Evolutionary conservation across 2,113 vertebrate genomes (phyloP).

Genomic region (Irena cyanogastra): DNA sequence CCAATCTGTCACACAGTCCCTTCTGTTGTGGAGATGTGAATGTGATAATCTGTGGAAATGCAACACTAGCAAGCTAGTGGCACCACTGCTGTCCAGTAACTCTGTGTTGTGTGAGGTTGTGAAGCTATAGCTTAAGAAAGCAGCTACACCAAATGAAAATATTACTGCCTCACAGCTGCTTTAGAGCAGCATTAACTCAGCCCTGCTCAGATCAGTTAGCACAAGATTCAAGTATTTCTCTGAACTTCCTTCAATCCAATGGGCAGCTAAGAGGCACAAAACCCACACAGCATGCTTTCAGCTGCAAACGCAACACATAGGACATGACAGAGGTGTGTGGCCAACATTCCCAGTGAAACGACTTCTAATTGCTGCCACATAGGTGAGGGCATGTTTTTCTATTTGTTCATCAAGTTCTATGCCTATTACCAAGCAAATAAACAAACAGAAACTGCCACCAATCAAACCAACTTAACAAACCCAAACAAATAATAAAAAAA

Average conservation of each 20-base stretch:
- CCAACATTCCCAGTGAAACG: neutral
- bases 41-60: neutral
- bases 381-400: neutral
- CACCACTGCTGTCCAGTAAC: neutral
- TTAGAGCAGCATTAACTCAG: neutral
- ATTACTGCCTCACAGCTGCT: neutral
- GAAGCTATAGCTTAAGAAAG: neutral
- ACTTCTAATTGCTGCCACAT: neutral
- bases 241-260: neutral
- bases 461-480: neutral
- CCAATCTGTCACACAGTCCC: neutral
- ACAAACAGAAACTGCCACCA: neutral
- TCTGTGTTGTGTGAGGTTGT: neutral
- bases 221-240: neutral
- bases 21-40: neutral
- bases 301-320: neutral
- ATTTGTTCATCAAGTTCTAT: neutral
- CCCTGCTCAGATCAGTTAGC: neutral
- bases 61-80: neutral
- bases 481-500: neutral
- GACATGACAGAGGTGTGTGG: neutral
- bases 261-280: neutral
- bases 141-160: neutral
- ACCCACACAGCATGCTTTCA: neutral
- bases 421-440: neutral